Evolutionary conservation across 2,797 vertebrate genomes (phyloP), one percentile per base, ranked within the genome.

Genomic region (Mallotus villosus): DNA sequence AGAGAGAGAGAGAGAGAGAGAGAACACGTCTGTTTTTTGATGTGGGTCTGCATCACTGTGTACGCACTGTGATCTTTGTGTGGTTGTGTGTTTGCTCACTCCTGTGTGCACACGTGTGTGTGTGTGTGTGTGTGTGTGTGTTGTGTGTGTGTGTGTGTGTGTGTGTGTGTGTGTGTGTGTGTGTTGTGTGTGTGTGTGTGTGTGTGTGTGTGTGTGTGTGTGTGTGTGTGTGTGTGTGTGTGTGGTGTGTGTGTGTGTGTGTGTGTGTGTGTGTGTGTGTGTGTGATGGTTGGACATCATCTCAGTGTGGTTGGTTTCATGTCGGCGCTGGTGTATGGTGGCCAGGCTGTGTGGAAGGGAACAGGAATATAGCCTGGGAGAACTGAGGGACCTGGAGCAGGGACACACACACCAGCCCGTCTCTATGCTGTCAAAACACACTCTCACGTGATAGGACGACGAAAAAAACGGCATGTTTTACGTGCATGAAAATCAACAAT

Each of bases 261-360:
- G 1, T 51, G 46, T 34, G 46, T 70, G 37, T 49, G 21, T 27
- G 12, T 72, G 67, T 55, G 16, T 60, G 57, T 41, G 32, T 46
- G 55, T 8, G 8, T 46, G 59, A 41, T 11, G n/a, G 34, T 67
- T 62, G 71, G 74, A 34, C 69, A 75, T 66, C 41, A 73, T 73
- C 78, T 70, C 32, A 34, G 19, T 63, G n/a, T 32, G 16, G 29
- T 34, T 73, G 32, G 73, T 66, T 69, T 71, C 29, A 62, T 73
- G 27, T 53, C 61, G 55, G 32, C 32, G 6, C 32, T 73, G 71
- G 68, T 81, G 80, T 81, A 80, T 85, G 81, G 72, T 57, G 76
- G 74, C 69, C 29, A 0, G 5, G 64, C 74, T 78, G 73, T 74
- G 67, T 72, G 66, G 63, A 71, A 32, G 32, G 53, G 62, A 76